Evolutionary conservation across 1,140 invertebrate species (phyloP), one percentile per base, ranked within the genome.

Genomic region (Caenorhabditis latens): DNA sequence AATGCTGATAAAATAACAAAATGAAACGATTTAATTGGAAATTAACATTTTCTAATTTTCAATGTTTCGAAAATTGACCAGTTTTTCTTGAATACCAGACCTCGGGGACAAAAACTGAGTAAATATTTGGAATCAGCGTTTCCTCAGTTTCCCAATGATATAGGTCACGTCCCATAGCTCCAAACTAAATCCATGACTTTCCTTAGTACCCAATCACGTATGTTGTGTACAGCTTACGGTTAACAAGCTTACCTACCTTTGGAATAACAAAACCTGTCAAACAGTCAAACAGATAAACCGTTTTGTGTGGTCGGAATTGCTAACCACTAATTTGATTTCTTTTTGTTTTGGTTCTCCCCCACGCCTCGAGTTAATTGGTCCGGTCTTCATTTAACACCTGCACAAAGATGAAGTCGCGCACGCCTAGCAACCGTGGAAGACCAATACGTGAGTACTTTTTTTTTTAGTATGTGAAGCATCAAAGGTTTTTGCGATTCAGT

Each of bases 261-360:
- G 32, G 16, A 53, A 53, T 14, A 16, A 3, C 50, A 53, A 21
- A 63, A 7, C 61, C 19, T 63, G 14, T 53, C 50, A 13, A 24
- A 63, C 24, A 0, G 32, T 32, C 21, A 43, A 71, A 71, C n/a
- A 5, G 13, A 42, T 43, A 71, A 71, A 71, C 40, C 42, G 42
- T 71, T 71, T 71, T 71, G 24, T 46, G 7, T n/a, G 53, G 19
- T 46, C 21, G 46, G 8, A 79, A 53, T 79, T 32, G 13, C 8
- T 13, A 79, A 24, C 46, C 71, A 46, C 46, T 50, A 79, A 79
- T 79, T 79, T 50, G 46, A 79, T 79, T 50, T 79, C 9, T 32
- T 71, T 11, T 71, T 79, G 71, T 79, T 79, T 42, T 79, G 43
- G 6, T 1, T 46, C 21, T 53, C 71, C 65, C 19, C 43, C n/a